Evolutionary conservation across 1,140 invertebrate genomes (phyloP).

Genomic region (Drosophila ananassae): DNA sequence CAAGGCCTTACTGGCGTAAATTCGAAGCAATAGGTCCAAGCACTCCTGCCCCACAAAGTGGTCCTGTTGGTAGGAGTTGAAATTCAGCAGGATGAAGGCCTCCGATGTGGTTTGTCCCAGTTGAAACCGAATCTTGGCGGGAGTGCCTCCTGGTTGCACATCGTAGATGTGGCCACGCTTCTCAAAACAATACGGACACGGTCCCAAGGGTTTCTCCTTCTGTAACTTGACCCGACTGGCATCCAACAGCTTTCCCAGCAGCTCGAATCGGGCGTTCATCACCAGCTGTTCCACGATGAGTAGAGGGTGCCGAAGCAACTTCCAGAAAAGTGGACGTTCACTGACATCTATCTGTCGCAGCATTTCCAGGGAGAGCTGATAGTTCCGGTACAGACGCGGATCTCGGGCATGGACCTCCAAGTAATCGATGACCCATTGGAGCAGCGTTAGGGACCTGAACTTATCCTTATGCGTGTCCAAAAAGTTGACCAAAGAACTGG

Average conservation of each 20-base stretch:
- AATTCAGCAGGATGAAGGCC: constrained; percentile 75
- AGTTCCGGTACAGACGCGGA: constrained; percentile 86
- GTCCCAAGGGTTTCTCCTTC: constrained; percentile 52
- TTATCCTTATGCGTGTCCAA: constrained; percentile 87
- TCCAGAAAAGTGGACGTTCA: constrained; percentile 86
- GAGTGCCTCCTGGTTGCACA: constrained; percentile 25
- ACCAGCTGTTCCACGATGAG: constrained; percentile 90
- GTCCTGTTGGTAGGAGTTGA: constrained; percentile 79
- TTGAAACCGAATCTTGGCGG: constrained; percentile 63
- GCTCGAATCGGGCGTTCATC: constrained; percentile 90
- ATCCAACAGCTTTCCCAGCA: constrained; percentile 86
- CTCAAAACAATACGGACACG: constrained; percentile 75
- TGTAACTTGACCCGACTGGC: constrained; percentile 63
- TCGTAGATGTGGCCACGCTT: constrained; percentile 68
- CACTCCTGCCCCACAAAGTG: constrained; percentile 84
- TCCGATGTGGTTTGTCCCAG: constrained; percentile 66
- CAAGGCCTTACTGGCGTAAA: constrained; percentile 89
- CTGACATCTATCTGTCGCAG: constrained; percentile 84
- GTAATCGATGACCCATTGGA: constrained; percentile 87
- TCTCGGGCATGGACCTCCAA: constrained; percentile 86
- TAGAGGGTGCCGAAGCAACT: constrained; percentile 88
- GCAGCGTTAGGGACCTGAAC: constrained; percentile 86
- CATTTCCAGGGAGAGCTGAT: constrained; percentile 82
- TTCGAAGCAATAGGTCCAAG: constrained; percentile 88
- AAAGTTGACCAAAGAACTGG: constrained; percentile 85